These are phyloP conservation scores for Microctonus brassicae DNA, from an alignment of 2,888 invertebrate genomes.

Conservation along the genomic window DNA sequence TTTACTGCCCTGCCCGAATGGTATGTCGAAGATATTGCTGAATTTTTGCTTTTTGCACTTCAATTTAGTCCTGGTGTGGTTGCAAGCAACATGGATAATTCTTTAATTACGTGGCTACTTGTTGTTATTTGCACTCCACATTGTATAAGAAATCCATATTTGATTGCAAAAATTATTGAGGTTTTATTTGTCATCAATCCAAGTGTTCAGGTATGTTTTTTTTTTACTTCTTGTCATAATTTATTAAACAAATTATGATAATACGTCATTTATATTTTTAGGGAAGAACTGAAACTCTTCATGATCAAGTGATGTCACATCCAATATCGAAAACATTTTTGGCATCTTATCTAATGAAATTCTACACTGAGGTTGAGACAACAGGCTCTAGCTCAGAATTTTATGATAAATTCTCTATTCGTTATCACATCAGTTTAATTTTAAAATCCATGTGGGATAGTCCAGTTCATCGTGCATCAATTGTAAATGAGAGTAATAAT, in stretches of 20 bases:
- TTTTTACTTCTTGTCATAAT: not conserved
- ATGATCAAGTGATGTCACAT: conserved; percentile 88
- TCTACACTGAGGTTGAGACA: conserved; percentile 98
- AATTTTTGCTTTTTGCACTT: conserved; percentile 92
- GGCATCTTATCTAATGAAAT: conserved; percentile 94
- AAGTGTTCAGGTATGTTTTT: conserved; percentile 71
- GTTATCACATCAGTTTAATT: conserved; percentile 97
- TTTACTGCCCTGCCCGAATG: conserved; percentile 96
- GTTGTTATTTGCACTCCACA: conserved; percentile 91
- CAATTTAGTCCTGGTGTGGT: conserved; percentile 85
- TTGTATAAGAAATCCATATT: conserved; percentile 95
- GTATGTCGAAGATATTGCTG: conserved; percentile 97
- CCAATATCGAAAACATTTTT: conserved; percentile 85
- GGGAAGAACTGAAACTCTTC: conserved; percentile 72
- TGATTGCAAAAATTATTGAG: conserved; percentile 96
- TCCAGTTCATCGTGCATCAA: conserved; percentile 86
- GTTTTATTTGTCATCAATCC: conserved; percentile 86
- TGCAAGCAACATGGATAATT: conserved; percentile 83
- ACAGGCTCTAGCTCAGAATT: conserved; percentile 98
- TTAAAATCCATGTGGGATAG: conserved; percentile 97
- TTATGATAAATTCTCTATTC: conserved; percentile 98
- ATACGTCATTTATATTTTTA: conserved; percentile 34
- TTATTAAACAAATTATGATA: not conserved
- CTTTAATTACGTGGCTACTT: conserved; percentile 89
- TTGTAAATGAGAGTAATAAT: conserved; percentile 91